Base-by-base conservation (phyloP, 2,797 vertebrate species). In the Falco columbarius region DNA sequence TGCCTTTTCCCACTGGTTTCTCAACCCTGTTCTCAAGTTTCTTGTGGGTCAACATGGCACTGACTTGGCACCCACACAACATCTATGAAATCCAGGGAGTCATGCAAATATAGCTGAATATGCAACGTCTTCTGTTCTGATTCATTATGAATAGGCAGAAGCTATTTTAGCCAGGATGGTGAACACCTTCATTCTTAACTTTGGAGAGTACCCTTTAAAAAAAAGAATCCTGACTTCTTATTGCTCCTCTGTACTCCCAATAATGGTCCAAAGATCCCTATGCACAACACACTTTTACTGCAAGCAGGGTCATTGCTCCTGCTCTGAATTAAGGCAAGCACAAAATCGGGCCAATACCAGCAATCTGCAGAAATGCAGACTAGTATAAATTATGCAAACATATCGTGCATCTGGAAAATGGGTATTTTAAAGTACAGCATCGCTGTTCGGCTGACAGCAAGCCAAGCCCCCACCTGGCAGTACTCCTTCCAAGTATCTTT, bases 301-400 rank as follows among this genome's bases (percentile, higher is more conserved):
- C 67, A 55, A 46, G 77, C 54, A 56, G 30, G 55, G 56, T 9
- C 71, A n/a, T 0, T 8, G 32, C 46, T 56, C 40, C 71, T 56
- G 74, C 71, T 82, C 67, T 44, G 17, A 59, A 77, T 30, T 10
- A 23, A 52, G 66, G 55, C 42, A 56, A 51, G 38, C 47, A 11
- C 51, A n/a, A 29, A 44, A 10, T 5, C 2, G 12, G 38, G 66
- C 47, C 84, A 93, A 63, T 19, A 62, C 54, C 83, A 89, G 59
- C 42, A 87, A 47, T 68, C 75, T 90, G 70, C 91, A 91, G 91
- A 95, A 94, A 75, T 19, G 27, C 86, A 94, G 90, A 81, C 77
- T 92, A 93, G 94, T 51, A 29, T 21, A 24, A 81, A 58, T 82
- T 36, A 76, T 55, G 68, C 54, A 95, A 95, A 95, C n/a, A 7